Conservation (phyloP, 2,797 vertebrate genomes). For the Carduelis carduelis region DNA sequence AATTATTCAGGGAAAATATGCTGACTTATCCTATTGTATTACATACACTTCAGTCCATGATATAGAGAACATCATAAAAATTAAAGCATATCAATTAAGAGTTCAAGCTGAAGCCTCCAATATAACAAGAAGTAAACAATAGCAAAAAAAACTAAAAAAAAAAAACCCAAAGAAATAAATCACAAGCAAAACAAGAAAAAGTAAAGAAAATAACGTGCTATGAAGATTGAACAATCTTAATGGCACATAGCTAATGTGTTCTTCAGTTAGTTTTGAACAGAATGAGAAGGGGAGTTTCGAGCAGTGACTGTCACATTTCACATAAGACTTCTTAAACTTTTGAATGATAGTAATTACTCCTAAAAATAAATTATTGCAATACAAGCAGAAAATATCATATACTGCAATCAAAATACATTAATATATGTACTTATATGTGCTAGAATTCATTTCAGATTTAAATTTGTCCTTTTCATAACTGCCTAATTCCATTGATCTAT, state of each 20-base stretch:
- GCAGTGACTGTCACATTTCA: not conserved
- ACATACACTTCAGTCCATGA: not conserved
- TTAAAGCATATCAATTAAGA: not conserved
- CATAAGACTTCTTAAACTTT: not conserved
- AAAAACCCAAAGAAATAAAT: not conserved
- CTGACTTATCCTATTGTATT: not conserved
- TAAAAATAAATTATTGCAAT: not conserved
- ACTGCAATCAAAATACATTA: not conserved
- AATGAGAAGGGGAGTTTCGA: not conserved
- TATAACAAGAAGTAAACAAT: not conserved
- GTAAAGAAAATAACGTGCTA: not conserved
- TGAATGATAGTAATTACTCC: not conserved
- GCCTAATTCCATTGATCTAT: not conserved
- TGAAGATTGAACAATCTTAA: not conserved
- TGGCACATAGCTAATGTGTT: not conserved
- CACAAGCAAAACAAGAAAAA: not conserved
- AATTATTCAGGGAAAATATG: not conserved
- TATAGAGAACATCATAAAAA: not conserved
- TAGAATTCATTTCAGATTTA: not conserved
- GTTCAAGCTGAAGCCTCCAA: not conserved
- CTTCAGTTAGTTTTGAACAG: not conserved
- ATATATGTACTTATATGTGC: not conserved
- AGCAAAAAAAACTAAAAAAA: not conserved
- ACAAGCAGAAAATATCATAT: not conserved
- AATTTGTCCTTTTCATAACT: not conserved